These are phyloP conservation scores for Microcebus griseorufus DNA, from an alignment of 2,113 vertebrate genomes.

Conservation along the genomic window DNA sequence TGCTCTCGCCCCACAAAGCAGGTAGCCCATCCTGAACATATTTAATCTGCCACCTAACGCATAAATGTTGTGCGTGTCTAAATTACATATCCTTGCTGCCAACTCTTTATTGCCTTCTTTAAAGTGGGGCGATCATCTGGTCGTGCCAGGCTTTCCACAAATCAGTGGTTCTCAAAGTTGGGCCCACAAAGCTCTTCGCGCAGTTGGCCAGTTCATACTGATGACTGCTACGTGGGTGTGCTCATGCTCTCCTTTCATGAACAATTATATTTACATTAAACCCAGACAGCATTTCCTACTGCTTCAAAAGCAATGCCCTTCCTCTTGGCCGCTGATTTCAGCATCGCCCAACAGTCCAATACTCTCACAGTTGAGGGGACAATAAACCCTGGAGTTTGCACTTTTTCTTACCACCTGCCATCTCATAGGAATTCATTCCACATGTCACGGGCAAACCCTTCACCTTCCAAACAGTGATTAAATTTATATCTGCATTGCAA, in stretches of 20 bases:
- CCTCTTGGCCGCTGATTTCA: neutral
- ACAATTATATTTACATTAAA: neutral
- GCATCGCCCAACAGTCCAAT: neutral
- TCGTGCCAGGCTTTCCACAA: neutral
- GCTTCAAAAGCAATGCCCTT: neutral
- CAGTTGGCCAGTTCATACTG: neutral
- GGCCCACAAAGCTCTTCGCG: neutral
- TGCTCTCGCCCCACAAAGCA: neutral
- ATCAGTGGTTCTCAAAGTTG: neutral
- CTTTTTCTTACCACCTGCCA: no score
- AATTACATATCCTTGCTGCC: neutral
- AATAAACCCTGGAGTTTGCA: no score
- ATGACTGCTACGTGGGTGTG: neutral
- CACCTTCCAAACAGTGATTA: no score
- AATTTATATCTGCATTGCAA: no score
- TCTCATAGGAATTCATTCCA: no score
- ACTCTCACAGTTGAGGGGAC: no score
- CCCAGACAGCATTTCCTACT: neutral
- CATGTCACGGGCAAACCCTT: no score
- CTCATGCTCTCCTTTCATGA: neutral
- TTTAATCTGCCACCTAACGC: neutral
- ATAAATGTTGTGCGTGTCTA: neutral
- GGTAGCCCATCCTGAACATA: neutral
- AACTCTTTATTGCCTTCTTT: neutral
- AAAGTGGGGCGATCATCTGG: neutral